phyloP scores from a whole-genome alignment of 37 sponge, comb jelly and placozoan genomes.

The Corticium candelabrum region DNA sequence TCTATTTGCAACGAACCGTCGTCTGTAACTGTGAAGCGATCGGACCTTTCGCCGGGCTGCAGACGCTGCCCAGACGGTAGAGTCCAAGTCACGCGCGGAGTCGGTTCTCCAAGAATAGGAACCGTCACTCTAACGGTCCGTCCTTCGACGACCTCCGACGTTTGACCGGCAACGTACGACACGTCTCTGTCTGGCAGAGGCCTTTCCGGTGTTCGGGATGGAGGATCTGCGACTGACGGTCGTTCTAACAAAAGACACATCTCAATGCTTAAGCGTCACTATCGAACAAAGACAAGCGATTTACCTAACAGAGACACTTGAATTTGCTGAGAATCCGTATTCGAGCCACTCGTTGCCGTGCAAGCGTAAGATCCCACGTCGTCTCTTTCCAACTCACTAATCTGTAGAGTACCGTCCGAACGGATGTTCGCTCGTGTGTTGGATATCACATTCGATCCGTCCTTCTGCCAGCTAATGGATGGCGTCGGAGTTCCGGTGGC shows the following conservation, averaged over 20 bases:
- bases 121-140: background rate
- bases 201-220: background rate
- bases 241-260: no score
- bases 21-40: background rate
- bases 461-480: background rate
- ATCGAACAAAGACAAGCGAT: background rate
- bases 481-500: background rate
- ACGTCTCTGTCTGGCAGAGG: background rate
- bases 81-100: background rate
- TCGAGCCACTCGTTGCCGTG: background rate
- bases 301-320: background rate
- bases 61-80: background rate
- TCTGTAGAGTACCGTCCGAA: background rate
- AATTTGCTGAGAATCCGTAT: background rate
- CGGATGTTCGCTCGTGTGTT: background rate
- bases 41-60: background rate
- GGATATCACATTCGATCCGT: background rate
- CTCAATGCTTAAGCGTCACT: no score
- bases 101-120: background rate
- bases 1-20: background rate
- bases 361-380: background rate
- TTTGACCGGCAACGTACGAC: background rate
- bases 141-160: background rate
- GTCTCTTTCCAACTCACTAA: background rate
- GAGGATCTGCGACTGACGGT: background rate